These are phyloP conservation scores for Varanus komodoensis DNA, from an alignment of 2,113 vertebrate genomes.

Conservation along the genomic window DNA sequence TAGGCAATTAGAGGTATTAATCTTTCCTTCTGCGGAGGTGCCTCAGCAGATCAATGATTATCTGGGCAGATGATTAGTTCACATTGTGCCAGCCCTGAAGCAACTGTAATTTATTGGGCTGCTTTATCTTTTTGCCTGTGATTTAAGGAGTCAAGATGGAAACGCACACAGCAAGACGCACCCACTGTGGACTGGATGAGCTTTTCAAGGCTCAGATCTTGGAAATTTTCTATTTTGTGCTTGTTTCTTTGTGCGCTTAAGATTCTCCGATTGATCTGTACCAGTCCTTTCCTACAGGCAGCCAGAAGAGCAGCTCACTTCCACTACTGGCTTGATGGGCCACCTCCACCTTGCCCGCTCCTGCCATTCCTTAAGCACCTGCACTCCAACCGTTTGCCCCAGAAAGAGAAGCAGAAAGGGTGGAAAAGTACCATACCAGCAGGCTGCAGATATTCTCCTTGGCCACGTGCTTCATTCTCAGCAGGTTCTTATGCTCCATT, in stretches of 20 bases:
- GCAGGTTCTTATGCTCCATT: conserved; percentile 71
- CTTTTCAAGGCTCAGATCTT: background rate
- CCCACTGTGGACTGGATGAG: background rate
- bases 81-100: background rate
- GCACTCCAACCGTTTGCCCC: background rate
- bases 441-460: conserved; percentile 79
- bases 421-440: conserved; percentile 70
- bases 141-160: conserved; percentile 8
- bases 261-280: background rate
- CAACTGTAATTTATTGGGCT: background rate
- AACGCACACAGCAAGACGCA: background rate
- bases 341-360: background rate
- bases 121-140: conserved; percentile 2
- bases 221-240: background rate
- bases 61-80: conserved; percentile 1
- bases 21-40: background rate
- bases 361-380: background rate
- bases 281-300: background rate
- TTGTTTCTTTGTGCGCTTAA: background rate
- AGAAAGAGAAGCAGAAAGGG: background rate
- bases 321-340: background rate
- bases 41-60: background rate
- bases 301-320: background rate
- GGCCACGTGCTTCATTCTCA: conserved; percentile 64
- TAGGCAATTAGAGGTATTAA: conserved; percentile 3